Evolutionary conservation across 2,113 vertebrate genomes (phyloP).

Genomic region (Egretta garzetta): DNA sequence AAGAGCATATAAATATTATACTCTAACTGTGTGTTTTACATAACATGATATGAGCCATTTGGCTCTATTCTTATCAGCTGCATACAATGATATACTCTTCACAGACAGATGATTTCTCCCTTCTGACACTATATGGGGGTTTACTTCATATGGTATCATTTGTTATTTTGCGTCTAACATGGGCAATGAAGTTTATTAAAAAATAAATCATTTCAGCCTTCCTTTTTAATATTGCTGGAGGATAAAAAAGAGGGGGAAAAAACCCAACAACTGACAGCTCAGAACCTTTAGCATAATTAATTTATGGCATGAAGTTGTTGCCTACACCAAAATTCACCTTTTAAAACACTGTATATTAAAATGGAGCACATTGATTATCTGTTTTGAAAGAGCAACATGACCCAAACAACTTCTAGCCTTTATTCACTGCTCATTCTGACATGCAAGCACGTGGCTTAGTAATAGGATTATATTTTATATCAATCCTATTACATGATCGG

Average conservation of each 20-base stretch:
- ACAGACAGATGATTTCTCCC: not conserved
- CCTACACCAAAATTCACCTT: not conserved
- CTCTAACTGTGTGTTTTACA: not conserved
- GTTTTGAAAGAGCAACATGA: not conserved
- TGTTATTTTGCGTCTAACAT: not conserved
- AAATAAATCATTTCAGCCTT: not conserved
- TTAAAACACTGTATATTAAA: not conserved
- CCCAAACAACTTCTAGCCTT: not conserved
- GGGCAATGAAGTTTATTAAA: not conserved
- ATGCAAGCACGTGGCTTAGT: not conserved
- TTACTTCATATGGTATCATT: not conserved
- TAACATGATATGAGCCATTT: not conserved
- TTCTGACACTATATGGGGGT: not conserved
- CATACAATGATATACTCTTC: not conserved
- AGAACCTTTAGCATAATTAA: not conserved
- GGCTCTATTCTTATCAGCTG: not conserved
- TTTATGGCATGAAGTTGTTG: not conserved
- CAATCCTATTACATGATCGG: constrained; percentile 28
- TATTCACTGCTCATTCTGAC: constrained; percentile 6
- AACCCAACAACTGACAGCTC: not conserved
- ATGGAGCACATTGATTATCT: not conserved
- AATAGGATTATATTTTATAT: constrained; percentile 53
- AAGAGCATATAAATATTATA: not conserved
- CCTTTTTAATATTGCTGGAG: not conserved
- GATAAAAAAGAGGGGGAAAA: not conserved